A percentile compares a stretch with the other conserved stretches of the same genome.
phyloP scores from a whole-genome alignment of 2,888 invertebrate genomes.

The Poecilus cupreus region DNA sequence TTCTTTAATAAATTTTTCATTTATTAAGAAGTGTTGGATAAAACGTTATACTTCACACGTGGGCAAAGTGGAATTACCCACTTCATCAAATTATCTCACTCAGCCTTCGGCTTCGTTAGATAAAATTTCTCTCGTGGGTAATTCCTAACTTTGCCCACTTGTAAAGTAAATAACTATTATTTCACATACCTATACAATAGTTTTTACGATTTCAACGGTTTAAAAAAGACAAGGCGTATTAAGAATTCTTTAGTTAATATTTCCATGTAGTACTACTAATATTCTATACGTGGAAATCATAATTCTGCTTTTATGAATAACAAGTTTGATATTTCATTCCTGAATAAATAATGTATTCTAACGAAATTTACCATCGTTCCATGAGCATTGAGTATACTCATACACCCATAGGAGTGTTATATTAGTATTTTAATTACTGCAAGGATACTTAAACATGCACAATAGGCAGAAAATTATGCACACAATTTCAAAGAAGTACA shows the following conservation, averaged over 20 bases:
- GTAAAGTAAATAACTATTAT: too few species aligned
- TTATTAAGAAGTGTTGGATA: too few species aligned
- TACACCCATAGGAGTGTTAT: neutral
- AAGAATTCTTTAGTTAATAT: neutral
- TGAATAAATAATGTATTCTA: neutral
- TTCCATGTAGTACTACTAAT: constrained; percentile 13
- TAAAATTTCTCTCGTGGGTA: too few species aligned
- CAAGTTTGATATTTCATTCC: neutral
- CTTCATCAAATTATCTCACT: too few species aligned
- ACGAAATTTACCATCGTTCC: constrained; percentile 5
- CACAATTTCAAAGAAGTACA: constrained; percentile 13
- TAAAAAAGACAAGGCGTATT: neutral
- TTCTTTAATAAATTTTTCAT: too few species aligned
- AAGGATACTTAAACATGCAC: constrained; percentile 22
- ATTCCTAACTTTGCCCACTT: too few species aligned
- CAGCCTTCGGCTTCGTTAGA: too few species aligned
- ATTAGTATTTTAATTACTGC: constrained; percentile 27
- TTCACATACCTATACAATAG: too few species aligned
- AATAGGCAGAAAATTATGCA: constrained; percentile 17
- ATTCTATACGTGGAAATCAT: constrained; percentile 7
- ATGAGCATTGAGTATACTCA: neutral
- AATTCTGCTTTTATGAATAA: constrained; percentile 10
- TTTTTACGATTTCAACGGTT: too few species aligned
- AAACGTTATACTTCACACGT: too few species aligned
- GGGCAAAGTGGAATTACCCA: too few species aligned